phyloP scores from a whole-genome alignment of 2,797 vertebrate species.

The Merluccius polli region DNA sequence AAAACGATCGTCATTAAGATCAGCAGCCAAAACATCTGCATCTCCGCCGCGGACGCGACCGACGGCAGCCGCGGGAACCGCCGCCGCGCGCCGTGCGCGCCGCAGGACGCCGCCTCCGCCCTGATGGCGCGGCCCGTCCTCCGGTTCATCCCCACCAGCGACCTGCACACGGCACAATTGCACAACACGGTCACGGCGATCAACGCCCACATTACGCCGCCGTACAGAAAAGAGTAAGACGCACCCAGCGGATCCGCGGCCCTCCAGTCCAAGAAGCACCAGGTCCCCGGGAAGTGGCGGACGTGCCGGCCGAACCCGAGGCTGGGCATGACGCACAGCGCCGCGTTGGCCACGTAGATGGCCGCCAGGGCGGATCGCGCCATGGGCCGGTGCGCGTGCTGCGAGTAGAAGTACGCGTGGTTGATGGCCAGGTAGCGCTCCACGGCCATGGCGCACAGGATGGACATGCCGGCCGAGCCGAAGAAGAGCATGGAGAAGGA shows the following conservation, averaged over 20 bases:
- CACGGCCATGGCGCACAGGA: conserved; percentile 79
- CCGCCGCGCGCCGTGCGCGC: conserved; percentile 63
- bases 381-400: conserved; percentile 71
- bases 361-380: conserved; percentile 69
- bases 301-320: conserved; percentile 76
- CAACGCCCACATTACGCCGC: conserved; percentile 72
- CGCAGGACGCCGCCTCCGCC: conserved; percentile 59
- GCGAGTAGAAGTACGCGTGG: conserved; percentile 78
- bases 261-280: conserved; percentile 81
- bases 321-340: conserved; percentile 74
- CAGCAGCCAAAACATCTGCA: conserved; percentile 79
- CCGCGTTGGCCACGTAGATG: conserved; percentile 68
- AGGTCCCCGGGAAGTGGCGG: conserved; percentile 74
- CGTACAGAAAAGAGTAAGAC: conserved; percentile 76
- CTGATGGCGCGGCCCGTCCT: conserved; percentile 65
- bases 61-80: conserved; percentile 68
- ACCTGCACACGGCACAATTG: conserved; percentile 74
- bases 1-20: conserved; percentile 79
- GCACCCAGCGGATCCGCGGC: conserved; percentile 65
- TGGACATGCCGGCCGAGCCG: conserved; percentile 77
- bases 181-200: conserved; percentile 73
- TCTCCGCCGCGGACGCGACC: conserved; percentile 73
- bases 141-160: conserved; percentile 77
- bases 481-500: conserved; percentile 84
- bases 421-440: conserved; percentile 79